These are phyloP conservation scores for Vanessa tameamea DNA, from an alignment of 1,140 invertebrate genomes.

Conservation along the genomic window DNA sequence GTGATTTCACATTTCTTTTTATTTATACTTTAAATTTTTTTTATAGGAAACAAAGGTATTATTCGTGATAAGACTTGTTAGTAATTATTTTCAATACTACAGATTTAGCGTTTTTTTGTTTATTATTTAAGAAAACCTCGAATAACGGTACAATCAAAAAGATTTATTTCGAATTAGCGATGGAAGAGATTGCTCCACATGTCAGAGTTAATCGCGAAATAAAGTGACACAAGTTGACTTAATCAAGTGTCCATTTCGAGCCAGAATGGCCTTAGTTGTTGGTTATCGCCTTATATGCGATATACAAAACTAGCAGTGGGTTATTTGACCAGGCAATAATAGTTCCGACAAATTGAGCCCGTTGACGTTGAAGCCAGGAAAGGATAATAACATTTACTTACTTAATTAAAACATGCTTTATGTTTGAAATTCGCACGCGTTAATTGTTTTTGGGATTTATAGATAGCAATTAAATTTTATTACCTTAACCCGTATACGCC, in stretches of 20 bases:
- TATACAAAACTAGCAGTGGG: conserved; percentile 65
- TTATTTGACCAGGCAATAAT: conserved; percentile 68
- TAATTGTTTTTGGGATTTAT: background rate
- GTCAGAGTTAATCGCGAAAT: conserved; percentile 71
- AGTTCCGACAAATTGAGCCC: conserved; percentile 76
- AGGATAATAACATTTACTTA: conserved; percentile 32
- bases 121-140: background rate
- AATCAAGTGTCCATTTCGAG: conserved; percentile 73
- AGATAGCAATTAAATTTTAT: no score
- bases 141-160: conserved; percentile 48
- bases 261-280: conserved; percentile 60
- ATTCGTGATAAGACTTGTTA: no score
- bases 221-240: conserved; percentile 73
- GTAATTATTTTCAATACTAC: background rate
- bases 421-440: background rate
- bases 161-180: conserved; percentile 72
- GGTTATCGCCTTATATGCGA: conserved; percentile 57
- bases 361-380: conserved; percentile 63
- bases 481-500: no score
- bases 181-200: conserved; percentile 68
- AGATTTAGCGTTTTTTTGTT: background rate
- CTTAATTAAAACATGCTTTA: conserved; percentile 12
- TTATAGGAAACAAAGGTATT: no score
- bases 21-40: background rate
- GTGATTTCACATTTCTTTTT: background rate